A percentile compares a stretch with the other conserved stretches of the same genome.
phyloP scores from a whole-genome alignment of 2,113 vertebrate genomes.

The Cynocephalus volans region DNA sequence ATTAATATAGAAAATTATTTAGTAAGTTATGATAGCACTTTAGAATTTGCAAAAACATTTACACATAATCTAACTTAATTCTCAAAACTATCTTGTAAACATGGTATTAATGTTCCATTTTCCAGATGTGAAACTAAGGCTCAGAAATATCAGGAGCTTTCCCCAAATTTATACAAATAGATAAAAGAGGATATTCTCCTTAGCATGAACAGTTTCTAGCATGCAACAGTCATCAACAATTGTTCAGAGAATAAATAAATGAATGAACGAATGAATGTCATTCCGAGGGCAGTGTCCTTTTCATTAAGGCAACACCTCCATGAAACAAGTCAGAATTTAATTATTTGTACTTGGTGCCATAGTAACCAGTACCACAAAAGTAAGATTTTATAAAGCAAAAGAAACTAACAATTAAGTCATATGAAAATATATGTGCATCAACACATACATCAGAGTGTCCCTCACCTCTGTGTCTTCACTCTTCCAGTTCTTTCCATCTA shows the following conservation, averaged over 20 bases:
- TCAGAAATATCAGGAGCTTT: constrained; percentile 38
- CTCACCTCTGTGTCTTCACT: not conserved
- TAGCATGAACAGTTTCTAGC: not conserved
- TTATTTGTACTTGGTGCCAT: constrained; percentile 8
- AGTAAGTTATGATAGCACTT: not conserved
- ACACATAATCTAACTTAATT: not conserved
- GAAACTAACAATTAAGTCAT: not conserved
- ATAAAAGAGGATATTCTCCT: not conserved
- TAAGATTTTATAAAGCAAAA: constrained; percentile 30
- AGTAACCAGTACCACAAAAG: not conserved
- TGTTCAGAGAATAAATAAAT: constrained; percentile 30
- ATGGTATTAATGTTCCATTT: not conserved
- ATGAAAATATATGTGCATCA: not conserved
- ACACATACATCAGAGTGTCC: not conserved
- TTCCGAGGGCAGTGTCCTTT: not conserved
- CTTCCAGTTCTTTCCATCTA: not conserved
- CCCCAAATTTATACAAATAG: not conserved
- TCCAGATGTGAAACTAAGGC: constrained; percentile 16
- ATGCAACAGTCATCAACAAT: not conserved
- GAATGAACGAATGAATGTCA: not conserved
- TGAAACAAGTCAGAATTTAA: constrained; percentile 52
- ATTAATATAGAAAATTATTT: constrained; percentile 30
- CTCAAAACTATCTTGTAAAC: not conserved
- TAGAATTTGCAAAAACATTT: constrained; percentile 1
- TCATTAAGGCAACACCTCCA: not conserved